A percentile compares a stretch with the other conserved stretches of the same genome.
phyloP scores from a whole-genome alignment of 2,888 invertebrate species.

The Apocheima hispidaria region DNA sequence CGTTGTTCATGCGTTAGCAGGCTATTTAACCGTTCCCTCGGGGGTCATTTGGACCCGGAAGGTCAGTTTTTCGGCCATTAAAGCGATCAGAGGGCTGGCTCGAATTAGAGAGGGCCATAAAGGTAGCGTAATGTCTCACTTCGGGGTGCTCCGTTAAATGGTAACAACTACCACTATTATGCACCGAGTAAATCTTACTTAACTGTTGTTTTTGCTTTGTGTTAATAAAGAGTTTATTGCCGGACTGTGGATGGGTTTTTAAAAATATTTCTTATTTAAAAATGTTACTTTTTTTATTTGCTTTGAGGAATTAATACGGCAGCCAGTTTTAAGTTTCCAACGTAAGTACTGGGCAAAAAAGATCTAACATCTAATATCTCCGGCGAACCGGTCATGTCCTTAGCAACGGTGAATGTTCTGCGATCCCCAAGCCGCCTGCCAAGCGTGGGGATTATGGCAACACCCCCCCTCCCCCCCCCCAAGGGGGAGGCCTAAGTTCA shows the following conservation, averaged over 20 bases:
- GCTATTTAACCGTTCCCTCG: conserved; percentile 73
- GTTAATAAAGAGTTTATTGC: conserved; percentile 8
- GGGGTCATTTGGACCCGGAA: conserved; percentile 72
- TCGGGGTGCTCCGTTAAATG: conserved; percentile 68
- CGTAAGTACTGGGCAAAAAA: too few relatives aligned
- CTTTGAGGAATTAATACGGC: too few relatives aligned
- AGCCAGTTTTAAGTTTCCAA: too few relatives aligned
- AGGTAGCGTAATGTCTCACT: conserved; percentile 81
- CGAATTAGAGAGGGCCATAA: conserved; percentile 77
- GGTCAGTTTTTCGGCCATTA: conserved; percentile 85
- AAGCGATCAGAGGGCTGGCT: conserved; percentile 73
- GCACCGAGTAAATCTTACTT: conserved; percentile 35
- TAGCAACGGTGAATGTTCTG: too few relatives aligned
- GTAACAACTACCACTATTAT: conserved; percentile 36
- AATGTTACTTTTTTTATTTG: too few relatives aligned
- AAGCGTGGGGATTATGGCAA: too few relatives aligned
- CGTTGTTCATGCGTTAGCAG: conserved; percentile 51
- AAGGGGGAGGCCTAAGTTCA: too few relatives aligned
- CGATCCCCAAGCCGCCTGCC: too few relatives aligned
- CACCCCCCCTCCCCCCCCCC: too few relatives aligned
- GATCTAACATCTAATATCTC: too few relatives aligned
- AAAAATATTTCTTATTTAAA: background rate
- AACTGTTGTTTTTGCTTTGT: conserved; percentile 29
- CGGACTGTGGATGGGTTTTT: background rate
- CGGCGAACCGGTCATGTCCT: too few relatives aligned